A percentile compares a stretch with the other conserved stretches of the same genome.
phyloP scores from a whole-genome alignment of 2,797 vertebrate genomes.

The Anguilla anguilla region DNA sequence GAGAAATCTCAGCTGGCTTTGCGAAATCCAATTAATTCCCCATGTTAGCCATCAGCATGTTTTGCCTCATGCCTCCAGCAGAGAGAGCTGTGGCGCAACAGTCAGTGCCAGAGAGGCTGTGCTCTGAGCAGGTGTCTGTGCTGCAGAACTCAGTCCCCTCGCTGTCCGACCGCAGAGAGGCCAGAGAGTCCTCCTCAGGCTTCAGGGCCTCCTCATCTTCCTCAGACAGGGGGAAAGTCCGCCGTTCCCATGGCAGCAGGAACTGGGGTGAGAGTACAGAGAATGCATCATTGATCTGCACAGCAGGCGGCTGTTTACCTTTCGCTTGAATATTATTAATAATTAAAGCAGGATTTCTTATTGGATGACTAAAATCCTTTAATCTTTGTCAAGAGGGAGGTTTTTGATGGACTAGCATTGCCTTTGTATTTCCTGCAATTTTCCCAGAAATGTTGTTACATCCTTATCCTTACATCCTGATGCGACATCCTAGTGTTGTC shows the following conservation, averaged over 20 bases:
- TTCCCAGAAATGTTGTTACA: not conserved
- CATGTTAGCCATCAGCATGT: not conserved
- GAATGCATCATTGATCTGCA: not conserved
- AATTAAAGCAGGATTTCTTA: not conserved
- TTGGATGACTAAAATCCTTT: conserved; percentile 1
- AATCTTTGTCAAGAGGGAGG: not conserved
- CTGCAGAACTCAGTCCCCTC: conserved; percentile 12
- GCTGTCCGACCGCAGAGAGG: conserved; percentile 9
- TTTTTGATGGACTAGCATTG: not conserved
- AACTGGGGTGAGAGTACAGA: conserved; percentile 25
- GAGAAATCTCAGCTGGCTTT: not conserved
- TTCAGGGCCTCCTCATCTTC: conserved; percentile 67
- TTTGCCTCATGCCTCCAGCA: conserved; percentile 48
- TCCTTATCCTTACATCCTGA: too few relatives aligned
- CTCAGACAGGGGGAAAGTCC: conserved; percentile 74
- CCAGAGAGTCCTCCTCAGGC: conserved; percentile 52
- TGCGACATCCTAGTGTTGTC: too few relatives aligned
- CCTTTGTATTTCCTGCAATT: not conserved
- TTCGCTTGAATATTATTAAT: not conserved
- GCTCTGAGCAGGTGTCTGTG: conserved; percentile 16
- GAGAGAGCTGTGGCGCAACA: conserved; percentile 45
- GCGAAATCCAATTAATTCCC: not conserved
- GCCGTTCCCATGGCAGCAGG: conserved; percentile 68
- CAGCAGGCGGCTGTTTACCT: not conserved
- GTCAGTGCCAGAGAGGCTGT: conserved; percentile 22